Evolutionary conservation across 2,113 vertebrate species (phyloP), one percentile per base, ranked within the genome.

Genomic region (Bubo scandiacus): DNA sequence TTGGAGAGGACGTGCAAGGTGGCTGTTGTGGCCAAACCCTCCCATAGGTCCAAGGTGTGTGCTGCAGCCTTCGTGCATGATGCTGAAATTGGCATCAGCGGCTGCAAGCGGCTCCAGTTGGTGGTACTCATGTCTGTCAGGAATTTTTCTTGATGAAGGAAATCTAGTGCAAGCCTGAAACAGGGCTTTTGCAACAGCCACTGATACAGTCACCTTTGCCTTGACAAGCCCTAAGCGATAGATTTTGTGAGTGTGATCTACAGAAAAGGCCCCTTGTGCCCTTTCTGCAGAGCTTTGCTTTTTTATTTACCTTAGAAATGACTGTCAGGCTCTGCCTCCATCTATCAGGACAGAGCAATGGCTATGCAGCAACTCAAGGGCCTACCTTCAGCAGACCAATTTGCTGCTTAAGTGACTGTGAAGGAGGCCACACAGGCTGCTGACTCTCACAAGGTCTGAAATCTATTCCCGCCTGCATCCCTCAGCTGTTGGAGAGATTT

Each of bases 71-170:
- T 65, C 59, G 40, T 14, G 2, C 38, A 38, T 9, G 71, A 72
- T 40, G 58, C 72, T 58, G 67, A 51, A 55, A 43, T 29, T 34
- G 8, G 49, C 32, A 45, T n/a, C 42, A 51, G 42, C 1, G 2
- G 40, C 36, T 38, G n/a, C n/a, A 75, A n/a, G 30, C 4, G 54
- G 23, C 29, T 63, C 38, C 49, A 7, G 5, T 10, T 2, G 4
- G 22, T 3, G 7, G 23, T 16, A 47, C 36, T 86, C 0, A 0
- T 40, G 25, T 47, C 55, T 81, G 32, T 12, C 38, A 36, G 59
- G n/a, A 59, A 20, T 58, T 86, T 65, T 70, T 62, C 81, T 73
- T 2, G 0, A 2, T 13, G 36, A 86, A 74, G 73, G 29, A 82
- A 83, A 83, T 80, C 20, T 49, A 38, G n/a, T 61, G 52, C 0